Base-by-base conservation (phyloP, 2,888 invertebrate genomes). In the Mesoligia furuncula region DNA sequence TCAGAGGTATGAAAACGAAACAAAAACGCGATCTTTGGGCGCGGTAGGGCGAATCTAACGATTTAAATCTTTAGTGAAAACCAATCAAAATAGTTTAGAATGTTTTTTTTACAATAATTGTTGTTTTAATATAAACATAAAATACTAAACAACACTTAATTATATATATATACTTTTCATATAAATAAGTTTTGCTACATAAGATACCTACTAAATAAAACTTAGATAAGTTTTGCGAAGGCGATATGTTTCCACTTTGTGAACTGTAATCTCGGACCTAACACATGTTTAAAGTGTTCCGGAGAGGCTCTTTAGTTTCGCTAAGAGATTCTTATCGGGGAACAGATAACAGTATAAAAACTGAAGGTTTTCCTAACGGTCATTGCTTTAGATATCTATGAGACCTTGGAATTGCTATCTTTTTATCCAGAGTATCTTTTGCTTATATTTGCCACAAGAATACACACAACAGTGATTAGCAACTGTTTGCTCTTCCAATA, bases 241-340 rank as follows among this genome's bases (percentile, higher is more conserved):
- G 54, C 54, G 48, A 78, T 81, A 54, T 81, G 64, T 77, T 74
- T 79, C 64, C 61, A 80, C 76, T 75, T 80, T 75, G 84, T 77
- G 76, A 76, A 73, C 71, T 64, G 67, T 77, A 75, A 85, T 85
- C 76, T 87, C 69, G 31, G 76, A 83, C 48, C 66, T 68, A 79
- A 65, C 79, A 81, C 70, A 78, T 74, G 45, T 66, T 64, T 77
- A 54, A 77, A 85, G 76, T 39, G 75, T 51, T 48, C 45, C 66
- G 24, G n/a, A 83, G 77, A 77, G 76, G 51, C 73, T 20, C 76
- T 83, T 79, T 57, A 75, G 75, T 69, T 82, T 61, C 36, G 24
- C 70, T 78, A 27, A 87, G 71, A 83, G 83, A 85, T 86, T 86
- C 36, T 54, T 78, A 77, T 77, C 75, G 39, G 1, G 0, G 1